Evolutionary conservation across 2,888 invertebrate species (phyloP).

Genomic region (Caenorhabditis sp.): DNA sequence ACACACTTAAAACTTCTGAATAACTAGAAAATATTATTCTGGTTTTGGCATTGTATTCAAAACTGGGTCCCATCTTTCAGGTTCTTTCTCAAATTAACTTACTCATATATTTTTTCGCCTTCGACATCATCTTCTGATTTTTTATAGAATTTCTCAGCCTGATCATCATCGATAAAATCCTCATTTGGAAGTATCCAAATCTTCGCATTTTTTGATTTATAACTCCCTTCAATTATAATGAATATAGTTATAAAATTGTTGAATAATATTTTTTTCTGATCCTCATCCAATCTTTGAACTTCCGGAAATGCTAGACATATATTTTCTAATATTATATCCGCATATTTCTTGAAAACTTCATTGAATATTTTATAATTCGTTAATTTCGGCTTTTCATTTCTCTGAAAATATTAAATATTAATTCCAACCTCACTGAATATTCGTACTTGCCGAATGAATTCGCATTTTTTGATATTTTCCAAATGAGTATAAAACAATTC

Average conservation of each 20-base stretch:
- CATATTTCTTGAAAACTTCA: neutral
- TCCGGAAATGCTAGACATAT: neutral
- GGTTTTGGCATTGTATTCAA: too few relatives aligned
- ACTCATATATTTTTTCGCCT: neutral
- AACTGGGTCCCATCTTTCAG: too few relatives aligned
- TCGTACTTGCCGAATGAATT: neutral
- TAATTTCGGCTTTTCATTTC: neutral
- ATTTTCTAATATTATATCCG: neutral
- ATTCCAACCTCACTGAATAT: too few relatives aligned
- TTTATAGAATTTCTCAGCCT: neutral
- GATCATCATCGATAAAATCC: neutral
- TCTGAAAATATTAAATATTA: neutral
- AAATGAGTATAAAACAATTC: neutral
- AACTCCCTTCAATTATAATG: neutral
- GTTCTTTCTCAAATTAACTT: neutral
- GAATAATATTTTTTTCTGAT: neutral
- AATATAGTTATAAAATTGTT: neutral
- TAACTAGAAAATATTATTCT: too few relatives aligned
- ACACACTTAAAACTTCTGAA: too few relatives aligned
- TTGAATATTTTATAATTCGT: neutral
- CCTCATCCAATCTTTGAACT: neutral
- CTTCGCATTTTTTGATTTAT: neutral
- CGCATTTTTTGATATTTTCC: neutral
- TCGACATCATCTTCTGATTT: neutral
- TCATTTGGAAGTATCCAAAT: neutral